Conservation (phyloP, 1,140 invertebrate genomes). For the Drosophila willistoni region DNA sequence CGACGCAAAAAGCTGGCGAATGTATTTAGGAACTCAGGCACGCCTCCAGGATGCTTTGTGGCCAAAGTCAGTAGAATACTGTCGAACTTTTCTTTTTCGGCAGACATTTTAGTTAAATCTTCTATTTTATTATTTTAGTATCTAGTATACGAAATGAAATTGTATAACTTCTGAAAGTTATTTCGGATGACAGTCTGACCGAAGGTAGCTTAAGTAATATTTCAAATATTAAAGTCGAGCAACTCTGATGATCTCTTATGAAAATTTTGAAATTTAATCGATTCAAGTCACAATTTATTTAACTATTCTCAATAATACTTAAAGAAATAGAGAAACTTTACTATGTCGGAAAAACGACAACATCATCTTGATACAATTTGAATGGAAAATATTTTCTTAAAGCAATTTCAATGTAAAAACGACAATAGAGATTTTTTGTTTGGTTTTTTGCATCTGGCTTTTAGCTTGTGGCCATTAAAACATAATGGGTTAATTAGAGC, state of each 20-base stretch:
- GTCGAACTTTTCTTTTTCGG: conserved; percentile 91
- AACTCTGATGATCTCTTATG: no score
- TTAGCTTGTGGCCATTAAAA: conserved; percentile 7
- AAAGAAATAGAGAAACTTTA: no score
- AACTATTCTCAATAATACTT: no score
- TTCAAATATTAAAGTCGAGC: no score
- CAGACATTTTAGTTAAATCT: conserved; percentile 50
- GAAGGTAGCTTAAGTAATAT: background rate
- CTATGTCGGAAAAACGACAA: background rate
- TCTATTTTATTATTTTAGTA: conserved; percentile 24
- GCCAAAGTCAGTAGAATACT: conserved; percentile 95
- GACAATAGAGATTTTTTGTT: background rate
- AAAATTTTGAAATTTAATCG: no score
- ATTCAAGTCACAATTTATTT: no score
- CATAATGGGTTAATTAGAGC: conserved; percentile 63
- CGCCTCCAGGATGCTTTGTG: conserved; percentile 95
- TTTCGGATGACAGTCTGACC: conserved; percentile 50
- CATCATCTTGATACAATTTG: background rate
- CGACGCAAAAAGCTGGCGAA: conserved; percentile 96
- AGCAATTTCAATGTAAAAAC: background rate
- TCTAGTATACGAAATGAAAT: conserved; percentile 2
- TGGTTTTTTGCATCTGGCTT: background rate
- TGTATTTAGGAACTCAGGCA: conserved; percentile 94
- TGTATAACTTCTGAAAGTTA: conserved; percentile 27
- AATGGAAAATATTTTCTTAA: background rate